Evolutionary conservation across 2,113 vertebrate genomes (phyloP), one percentile per base, ranked within the genome.

Genomic region (Ibidorhyncha struthersii): DNA sequence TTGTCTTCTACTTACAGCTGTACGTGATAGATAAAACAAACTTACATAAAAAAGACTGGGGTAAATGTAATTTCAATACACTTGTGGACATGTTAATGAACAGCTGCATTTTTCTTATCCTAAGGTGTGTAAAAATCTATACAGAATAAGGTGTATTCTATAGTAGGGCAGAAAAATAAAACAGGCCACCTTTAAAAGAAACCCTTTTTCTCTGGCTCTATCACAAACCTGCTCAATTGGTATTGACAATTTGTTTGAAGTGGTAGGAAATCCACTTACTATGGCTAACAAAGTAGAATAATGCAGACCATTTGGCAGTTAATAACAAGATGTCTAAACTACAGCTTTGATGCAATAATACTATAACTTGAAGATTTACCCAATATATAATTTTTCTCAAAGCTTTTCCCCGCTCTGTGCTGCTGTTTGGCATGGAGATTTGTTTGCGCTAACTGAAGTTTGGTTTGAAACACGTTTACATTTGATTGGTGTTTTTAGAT

Each of bases 1-100:
- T n/a, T n/a, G n/a, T 98, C 97, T 98, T 81, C 84, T 79, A 61
- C 65, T 98, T 96, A 91, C 76, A 90, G 95, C 96, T 92, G 86
- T 63, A 41, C 95, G 82, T 92, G 85, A 94, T 86, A 96, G 97
- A 96, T 96, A 94, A 96, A 92, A 67, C 67, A 76, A 26, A 55
- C 83, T 47, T 94, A 76, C 21, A 47, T 93, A 92, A 83, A 82
- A 83, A 85, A 93, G 91, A 69, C 77, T 84, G 79, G 27, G 86
- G 72, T 89, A 91, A 82, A 73, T 78, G 56, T 81, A 91, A 79
- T 76, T 95, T 87, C 91, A 90, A 77, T 85, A 59, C 11, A 71
- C 66, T 47, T 36, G 21, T 53, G n/a, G 76, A 77, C 74, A 70
- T 27, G 18, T 89, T 95, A 96, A 91, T 97, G 58, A 93, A 47